These are phyloP conservation scores for Drosophila fuyamai DNA, from an alignment of 1,140 invertebrate species.

Conservation along the genomic window DNA sequence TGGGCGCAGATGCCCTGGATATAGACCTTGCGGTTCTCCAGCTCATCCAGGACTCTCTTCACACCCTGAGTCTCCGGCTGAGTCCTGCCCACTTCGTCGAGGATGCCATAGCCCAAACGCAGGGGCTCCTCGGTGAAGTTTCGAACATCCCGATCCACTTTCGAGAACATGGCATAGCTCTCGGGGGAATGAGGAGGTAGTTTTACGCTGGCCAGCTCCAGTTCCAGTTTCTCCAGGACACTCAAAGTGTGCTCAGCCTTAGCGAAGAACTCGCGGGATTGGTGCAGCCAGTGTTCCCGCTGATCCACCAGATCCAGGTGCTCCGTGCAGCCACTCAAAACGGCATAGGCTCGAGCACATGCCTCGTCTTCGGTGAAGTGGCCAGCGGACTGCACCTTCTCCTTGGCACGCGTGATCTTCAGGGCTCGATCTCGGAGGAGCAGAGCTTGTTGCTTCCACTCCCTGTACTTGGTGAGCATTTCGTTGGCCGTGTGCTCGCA, in stretches of 20 bases:
- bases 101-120: constrained; percentile 89
- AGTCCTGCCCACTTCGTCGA: constrained; percentile 89
- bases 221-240: constrained; percentile 91
- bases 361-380: constrained; percentile 90
- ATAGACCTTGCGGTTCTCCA: constrained; percentile 90
- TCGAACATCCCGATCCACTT: constrained; percentile 87
- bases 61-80: constrained; percentile 89
- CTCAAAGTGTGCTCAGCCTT: constrained; percentile 90
- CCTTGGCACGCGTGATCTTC: constrained; percentile 91
- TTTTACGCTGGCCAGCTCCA: constrained; percentile 89
- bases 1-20: constrained; percentile 89
- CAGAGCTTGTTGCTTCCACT: constrained; percentile 90
- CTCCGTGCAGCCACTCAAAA: constrained; percentile 90
- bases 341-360: constrained; percentile 88
- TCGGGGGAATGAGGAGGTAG: constrained; percentile 88
- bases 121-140: constrained; percentile 86
- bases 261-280: constrained; percentile 91
- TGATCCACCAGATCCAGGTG: constrained; percentile 90
- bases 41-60: constrained; percentile 88
- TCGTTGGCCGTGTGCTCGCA: constrained; percentile 89
- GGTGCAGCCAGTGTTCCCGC: constrained; percentile 88
- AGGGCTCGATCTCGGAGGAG: constrained; percentile 91
- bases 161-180: constrained; percentile 89
- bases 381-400: constrained; percentile 89
- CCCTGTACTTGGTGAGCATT: constrained; percentile 89